Percentiles rank a stretch among this genome's conserved stretches.
phyloP scores from a whole-genome alignment of 2,113 vertebrate species.

The Neodontobutis hainanensis region DNA sequence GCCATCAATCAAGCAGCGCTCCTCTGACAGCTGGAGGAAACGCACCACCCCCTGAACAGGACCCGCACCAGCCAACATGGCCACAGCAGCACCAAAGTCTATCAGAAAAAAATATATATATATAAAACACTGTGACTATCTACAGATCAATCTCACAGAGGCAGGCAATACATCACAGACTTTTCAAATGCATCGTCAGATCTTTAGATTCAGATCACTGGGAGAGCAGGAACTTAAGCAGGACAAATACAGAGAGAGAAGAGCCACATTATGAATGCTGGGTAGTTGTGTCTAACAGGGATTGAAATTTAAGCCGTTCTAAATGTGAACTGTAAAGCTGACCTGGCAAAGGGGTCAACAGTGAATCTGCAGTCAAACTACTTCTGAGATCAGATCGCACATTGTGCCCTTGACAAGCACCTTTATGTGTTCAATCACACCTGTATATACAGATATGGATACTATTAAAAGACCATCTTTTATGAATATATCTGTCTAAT shows the following conservation, averaged over 20 bases:
- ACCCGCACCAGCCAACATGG: slow-evolving; percentile 79
- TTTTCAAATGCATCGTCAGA: no score
- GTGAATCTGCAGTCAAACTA: neutral
- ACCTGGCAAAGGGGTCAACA: neutral
- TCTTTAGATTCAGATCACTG: no score
- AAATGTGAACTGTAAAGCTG: neutral
- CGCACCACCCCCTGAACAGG: slow-evolving; percentile 83
- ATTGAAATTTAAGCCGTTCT: neutral
- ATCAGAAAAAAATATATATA: slow-evolving; percentile 38
- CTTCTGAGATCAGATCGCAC: neutral
- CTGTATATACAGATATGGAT: neutral
- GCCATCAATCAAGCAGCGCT: slow-evolving; percentile 86
- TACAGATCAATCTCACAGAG: no score
- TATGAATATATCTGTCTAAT: no score
- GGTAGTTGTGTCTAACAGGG: neutral
- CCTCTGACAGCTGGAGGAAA: slow-evolving; percentile 84
- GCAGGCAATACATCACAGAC: no score
- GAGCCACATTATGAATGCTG: neutral
- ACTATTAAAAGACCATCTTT: no score
- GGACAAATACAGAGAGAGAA: no score
- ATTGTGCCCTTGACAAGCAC: neutral
- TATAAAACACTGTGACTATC: neutral
- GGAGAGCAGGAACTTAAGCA: no score
- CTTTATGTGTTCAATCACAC: neutral
- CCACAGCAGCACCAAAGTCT: slow-evolving; percentile 85